These are phyloP conservation scores for Megamerina dolium DNA, from an alignment of 2,888 invertebrate genomes.

Conservation along the genomic window DNA sequence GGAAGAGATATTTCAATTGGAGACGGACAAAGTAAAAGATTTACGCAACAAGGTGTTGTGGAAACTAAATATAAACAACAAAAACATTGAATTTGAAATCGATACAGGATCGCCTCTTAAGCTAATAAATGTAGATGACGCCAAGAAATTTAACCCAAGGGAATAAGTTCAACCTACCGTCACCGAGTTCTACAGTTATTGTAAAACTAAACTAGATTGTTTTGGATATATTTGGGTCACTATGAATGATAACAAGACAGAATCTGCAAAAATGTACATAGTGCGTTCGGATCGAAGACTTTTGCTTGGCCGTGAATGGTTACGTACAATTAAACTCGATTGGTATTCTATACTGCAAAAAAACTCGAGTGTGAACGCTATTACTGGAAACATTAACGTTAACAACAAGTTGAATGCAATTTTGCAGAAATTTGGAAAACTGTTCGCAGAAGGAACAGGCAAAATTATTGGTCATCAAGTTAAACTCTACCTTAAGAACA, in stretches of 20 bases:
- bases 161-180: constrained; percentile 1
- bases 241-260: too few relatives aligned
- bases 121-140: constrained; percentile 8
- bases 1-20: too few relatives aligned
- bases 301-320: constrained; percentile 18
- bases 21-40: too few relatives aligned
- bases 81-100: constrained; percentile 9
- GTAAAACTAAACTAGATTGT: constrained; percentile 3
- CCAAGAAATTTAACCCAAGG: constrained; percentile 2
- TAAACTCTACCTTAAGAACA: too few relatives aligned
- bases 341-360: too few relatives aligned
- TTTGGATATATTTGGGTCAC: constrained; percentile 1
- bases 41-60: too few relatives aligned
- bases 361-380: too few relatives aligned
- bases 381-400: too few relatives aligned
- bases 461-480: too few relatives aligned
- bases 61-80: constrained; percentile 1
- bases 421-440: too few relatives aligned
- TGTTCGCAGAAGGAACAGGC: too few relatives aligned
- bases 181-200: constrained; percentile 12
- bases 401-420: too few relatives aligned
- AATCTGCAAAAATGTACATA: constrained; percentile 13
- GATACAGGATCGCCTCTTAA: constrained; percentile 10
- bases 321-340: constrained; percentile 13
- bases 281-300: constrained; percentile 14